Evolutionary conservation across 92 coral and sea anemone species (phyloP).

Genomic region (Blastomussa wellsi): DNA sequence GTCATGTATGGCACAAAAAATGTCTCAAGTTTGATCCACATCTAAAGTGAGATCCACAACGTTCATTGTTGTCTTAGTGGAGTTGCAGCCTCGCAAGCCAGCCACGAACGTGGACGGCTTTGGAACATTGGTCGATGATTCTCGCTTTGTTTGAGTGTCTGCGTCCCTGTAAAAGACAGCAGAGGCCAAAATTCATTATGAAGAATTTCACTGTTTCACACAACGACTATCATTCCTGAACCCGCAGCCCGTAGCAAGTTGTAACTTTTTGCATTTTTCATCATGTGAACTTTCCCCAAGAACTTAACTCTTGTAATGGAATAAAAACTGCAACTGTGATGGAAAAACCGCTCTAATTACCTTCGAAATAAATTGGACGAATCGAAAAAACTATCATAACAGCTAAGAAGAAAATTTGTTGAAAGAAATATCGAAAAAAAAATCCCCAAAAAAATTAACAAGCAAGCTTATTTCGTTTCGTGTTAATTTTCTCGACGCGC

Average conservation of each 20-base stretch:
- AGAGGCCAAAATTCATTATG: not conserved
- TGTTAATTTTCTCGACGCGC: no score
- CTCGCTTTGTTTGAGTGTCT: slow-evolving; percentile 93
- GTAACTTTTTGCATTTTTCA: not conserved
- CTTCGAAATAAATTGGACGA: no score
- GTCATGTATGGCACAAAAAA: not conserved
- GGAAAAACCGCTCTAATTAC: no score
- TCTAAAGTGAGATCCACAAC: slow-evolving; percentile 92
- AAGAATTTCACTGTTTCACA: not conserved
- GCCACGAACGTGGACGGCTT: slow-evolving; percentile 94
- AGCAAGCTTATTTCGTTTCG: no score
- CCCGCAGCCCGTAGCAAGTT: not conserved
- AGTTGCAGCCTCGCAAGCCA: slow-evolving; percentile 98
- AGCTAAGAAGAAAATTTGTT: not conserved
- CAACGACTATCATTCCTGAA: not conserved
- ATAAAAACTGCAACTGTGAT: no score
- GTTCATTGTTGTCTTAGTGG: slow-evolving; percentile 97
- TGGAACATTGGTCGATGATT: slow-evolving; percentile 91
- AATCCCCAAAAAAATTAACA: no score
- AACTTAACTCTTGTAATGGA: no score
- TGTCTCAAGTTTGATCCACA: slow-evolving; percentile 85
- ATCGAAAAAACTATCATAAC: no score
- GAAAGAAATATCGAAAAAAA: not conserved
- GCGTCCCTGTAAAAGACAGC: slow-evolving; percentile 63
- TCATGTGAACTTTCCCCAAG: not conserved